These are phyloP conservation scores for Apogon hyalosoma DNA, from an alignment of 2,797 vertebrate genomes.

Conservation along the genomic window DNA sequence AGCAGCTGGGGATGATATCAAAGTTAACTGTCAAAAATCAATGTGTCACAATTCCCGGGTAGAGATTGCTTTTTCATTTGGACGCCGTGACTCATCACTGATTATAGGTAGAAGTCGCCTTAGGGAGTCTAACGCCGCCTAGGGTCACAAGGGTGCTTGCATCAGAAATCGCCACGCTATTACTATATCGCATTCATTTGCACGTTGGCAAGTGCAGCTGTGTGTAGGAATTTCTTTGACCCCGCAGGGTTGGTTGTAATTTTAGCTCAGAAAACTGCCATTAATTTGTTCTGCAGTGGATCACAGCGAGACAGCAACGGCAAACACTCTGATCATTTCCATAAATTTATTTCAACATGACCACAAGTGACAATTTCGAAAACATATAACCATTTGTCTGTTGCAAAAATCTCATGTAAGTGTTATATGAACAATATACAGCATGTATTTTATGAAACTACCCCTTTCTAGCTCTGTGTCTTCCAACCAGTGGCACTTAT, in stretches of 20 bases:
- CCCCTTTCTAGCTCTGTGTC: neutral
- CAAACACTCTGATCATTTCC: neutral
- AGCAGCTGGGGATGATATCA: neutral
- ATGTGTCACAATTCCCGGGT: slow-evolving; percentile 11
- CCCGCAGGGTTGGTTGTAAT: neutral
- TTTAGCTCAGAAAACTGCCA: neutral
- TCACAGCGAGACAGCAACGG: neutral
- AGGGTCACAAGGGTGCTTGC: slow-evolving; percentile 8
- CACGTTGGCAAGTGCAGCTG: neutral
- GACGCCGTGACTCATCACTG: slow-evolving; percentile 39
- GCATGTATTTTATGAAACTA: neutral
- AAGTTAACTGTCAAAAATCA: slow-evolving; percentile 3
- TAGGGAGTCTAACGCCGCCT: slow-evolving; percentile 1
- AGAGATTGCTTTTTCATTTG: slow-evolving; percentile 32
- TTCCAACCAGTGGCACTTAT: neutral
- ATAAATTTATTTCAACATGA: slow-evolving; percentile 34
- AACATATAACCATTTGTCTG: slow-evolving; percentile 14
- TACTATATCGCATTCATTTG: slow-evolving; percentile 1
- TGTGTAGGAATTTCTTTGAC: neutral
- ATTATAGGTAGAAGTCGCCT: slow-evolving; percentile 26
- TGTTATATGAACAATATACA: neutral
- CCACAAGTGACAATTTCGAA: slow-evolving; percentile 22
- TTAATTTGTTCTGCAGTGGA: neutral
- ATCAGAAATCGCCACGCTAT: neutral
- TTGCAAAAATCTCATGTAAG: neutral